A percentile compares a stretch with the other conserved stretches of the same genome.
phyloP scores from a whole-genome alignment of 2,888 invertebrate species.

The Oegoconia quadripuncta region DNA sequence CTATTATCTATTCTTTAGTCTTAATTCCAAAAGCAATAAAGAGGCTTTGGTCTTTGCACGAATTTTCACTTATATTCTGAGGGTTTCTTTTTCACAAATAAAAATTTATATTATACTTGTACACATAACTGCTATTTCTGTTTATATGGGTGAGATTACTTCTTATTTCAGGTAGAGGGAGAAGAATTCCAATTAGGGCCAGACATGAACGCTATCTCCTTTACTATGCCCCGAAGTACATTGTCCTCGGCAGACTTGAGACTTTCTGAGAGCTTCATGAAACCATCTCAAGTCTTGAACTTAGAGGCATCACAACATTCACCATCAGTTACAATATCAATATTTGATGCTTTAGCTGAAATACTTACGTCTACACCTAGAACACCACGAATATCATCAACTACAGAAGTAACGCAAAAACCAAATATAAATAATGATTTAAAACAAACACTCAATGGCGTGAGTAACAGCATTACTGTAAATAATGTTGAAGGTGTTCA shows the following conservation, averaged over 20 bases:
- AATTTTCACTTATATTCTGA: conserved; percentile 33
- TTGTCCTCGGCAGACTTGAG: conserved; percentile 70
- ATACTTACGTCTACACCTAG: conserved; percentile 76
- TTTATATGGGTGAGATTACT: conserved; percentile 76
- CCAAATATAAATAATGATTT: conserved; percentile 56
- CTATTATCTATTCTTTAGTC: conserved; percentile 30
- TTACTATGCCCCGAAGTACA: conserved; percentile 72
- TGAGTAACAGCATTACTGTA: conserved; percentile 75
- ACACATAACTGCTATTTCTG: conserved; percentile 44
- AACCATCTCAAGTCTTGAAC: conserved; percentile 70
- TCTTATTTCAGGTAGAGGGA: conserved; percentile 79
- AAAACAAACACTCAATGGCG: conserved; percentile 67
- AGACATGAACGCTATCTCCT: conserved; percentile 70
- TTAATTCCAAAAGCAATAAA: conserved; percentile 64
- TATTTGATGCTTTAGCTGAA: conserved; percentile 79
- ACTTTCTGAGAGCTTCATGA: conserved; percentile 70
- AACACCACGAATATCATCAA: conserved; percentile 59
- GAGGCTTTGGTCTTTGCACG: conserved; percentile 76
- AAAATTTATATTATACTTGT: conserved; percentile 16
- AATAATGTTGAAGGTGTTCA: conserved; percentile 63
- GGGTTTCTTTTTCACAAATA: conserved; percentile 32
- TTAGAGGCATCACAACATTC: conserved; percentile 78
- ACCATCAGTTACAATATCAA: conserved; percentile 78
- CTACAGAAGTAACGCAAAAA: conserved; percentile 61
- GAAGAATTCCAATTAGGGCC: conserved; percentile 76